Evolutionary conservation across 2,888 invertebrate genomes (phyloP).

Genomic region (Trachelus troglodyta): DNA sequence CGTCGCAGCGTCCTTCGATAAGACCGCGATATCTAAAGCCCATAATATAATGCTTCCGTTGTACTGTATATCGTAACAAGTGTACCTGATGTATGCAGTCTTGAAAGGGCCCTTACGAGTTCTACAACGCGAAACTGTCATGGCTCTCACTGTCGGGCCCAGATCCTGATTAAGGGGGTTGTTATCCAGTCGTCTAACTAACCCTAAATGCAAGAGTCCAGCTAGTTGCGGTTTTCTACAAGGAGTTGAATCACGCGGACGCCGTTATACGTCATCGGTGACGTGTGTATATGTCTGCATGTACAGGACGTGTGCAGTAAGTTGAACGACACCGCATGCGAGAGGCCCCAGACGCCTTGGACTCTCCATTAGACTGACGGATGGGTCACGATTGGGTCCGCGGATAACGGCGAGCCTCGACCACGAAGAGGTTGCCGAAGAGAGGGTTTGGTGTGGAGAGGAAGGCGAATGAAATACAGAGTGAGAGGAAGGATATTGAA

Average conservation of each 20-base stretch:
- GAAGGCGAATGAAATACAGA: conserved; percentile 23
- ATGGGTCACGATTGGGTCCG: conserved; percentile 51
- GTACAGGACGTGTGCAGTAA: not conserved
- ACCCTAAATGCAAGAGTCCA: not conserved
- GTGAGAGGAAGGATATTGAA: not conserved
- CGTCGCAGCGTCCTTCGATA: not conserved
- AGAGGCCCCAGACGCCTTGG: conserved; percentile 20
- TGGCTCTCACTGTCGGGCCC: not conserved
- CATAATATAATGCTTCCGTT: not conserved
- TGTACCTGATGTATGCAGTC: not conserved
- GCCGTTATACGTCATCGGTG: not conserved
- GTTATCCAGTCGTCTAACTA: not conserved
- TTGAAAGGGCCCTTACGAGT: not conserved
- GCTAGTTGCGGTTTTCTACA: not conserved
- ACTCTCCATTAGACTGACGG: conserved; percentile 51
- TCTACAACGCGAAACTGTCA: not conserved
- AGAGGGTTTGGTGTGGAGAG: conserved; percentile 19
- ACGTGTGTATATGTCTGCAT: not conserved
- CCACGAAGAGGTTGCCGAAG: conserved; percentile 6
- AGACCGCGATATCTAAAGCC: not conserved
- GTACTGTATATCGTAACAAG: not conserved
- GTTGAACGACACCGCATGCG: not conserved
- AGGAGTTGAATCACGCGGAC: not conserved
- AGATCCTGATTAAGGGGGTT: not conserved
- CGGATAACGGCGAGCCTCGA: conserved; percentile 24